Conservation (phyloP, 1,140 invertebrate species). For the Halyomorpha halys region DNA sequence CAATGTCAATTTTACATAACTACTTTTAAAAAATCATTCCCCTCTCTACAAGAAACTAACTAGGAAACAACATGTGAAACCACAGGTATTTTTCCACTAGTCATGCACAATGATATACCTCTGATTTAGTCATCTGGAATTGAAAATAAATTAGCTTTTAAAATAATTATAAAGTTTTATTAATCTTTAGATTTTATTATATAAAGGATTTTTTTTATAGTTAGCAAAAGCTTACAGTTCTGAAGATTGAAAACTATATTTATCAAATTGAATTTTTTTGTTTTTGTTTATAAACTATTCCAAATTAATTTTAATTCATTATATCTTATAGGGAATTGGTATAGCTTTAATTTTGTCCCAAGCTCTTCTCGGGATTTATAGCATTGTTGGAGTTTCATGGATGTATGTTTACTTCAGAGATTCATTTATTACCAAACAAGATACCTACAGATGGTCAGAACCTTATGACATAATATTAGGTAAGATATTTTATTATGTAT, state of each 20-base stretch:
- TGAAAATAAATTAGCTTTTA: too few relatives aligned
- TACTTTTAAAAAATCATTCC: too few relatives aligned
- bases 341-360: slow-evolving; percentile 69
- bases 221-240: too few relatives aligned
- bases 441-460: slow-evolving; percentile 73
- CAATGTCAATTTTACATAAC: too few relatives aligned
- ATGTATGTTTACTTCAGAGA: slow-evolving; percentile 80
- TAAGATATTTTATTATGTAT: background rate
- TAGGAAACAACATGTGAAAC: too few relatives aligned
- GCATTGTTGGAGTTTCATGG: slow-evolving; percentile 77
- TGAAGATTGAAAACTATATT: background rate
- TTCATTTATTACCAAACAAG: slow-evolving; percentile 71
- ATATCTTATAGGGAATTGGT: slow-evolving; percentile 54
- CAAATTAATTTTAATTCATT: background rate
- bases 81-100: too few relatives aligned
- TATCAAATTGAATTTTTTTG: background rate
- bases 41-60: too few relatives aligned
- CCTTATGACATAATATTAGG: slow-evolving; percentile 40
- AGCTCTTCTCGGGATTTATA: slow-evolving; percentile 73
- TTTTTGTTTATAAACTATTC: background rate
- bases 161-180: too few relatives aligned
- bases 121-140: too few relatives aligned
- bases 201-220: too few relatives aligned
- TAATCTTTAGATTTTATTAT: too few relatives aligned
- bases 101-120: too few relatives aligned